Conservation (phyloP, 2,797 vertebrate species). For the Luscinia megarhynchos region DNA sequence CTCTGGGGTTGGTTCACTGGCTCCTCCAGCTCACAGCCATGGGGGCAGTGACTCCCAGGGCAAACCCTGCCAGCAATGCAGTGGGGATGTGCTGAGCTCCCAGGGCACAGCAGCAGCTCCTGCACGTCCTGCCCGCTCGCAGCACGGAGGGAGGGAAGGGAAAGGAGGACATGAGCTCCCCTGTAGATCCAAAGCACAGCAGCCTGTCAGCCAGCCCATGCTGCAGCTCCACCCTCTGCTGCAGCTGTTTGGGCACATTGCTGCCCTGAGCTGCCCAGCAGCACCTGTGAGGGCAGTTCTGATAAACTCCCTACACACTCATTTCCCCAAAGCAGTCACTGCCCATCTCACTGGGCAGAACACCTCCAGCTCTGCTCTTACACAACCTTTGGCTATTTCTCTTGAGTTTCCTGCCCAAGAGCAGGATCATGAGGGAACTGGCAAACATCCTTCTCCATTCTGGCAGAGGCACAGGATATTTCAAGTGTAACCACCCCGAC, state of each 20-base stretch:
- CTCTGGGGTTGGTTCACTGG: background rate
- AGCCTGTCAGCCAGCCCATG: background rate
- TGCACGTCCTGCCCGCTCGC: fast-evolving
- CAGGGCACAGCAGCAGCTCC: background rate
- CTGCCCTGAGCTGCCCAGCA: background rate
- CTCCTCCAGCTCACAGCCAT: background rate
- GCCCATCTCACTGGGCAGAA: background rate
- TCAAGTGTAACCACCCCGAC: background rate
- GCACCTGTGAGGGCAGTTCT: background rate
- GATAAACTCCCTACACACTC: background rate
- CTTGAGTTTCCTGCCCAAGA: background rate
- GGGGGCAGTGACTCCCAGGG: background rate
- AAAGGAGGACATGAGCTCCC: too few species aligned
- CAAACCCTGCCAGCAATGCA: background rate
- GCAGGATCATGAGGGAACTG: background rate
- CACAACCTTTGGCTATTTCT: background rate
- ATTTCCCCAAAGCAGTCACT: background rate
- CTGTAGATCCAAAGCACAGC: too few species aligned
- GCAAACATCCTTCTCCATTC: background rate
- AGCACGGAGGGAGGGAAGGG: too few species aligned
- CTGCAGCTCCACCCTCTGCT: background rate
- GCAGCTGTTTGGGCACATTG: constrained; percentile 15
- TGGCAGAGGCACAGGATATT: background rate
- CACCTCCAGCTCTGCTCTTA: background rate
- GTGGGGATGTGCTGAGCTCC: background rate